Conservation (phyloP, 2,797 vertebrate genomes). For the Ptychadena robeensis region DNA sequence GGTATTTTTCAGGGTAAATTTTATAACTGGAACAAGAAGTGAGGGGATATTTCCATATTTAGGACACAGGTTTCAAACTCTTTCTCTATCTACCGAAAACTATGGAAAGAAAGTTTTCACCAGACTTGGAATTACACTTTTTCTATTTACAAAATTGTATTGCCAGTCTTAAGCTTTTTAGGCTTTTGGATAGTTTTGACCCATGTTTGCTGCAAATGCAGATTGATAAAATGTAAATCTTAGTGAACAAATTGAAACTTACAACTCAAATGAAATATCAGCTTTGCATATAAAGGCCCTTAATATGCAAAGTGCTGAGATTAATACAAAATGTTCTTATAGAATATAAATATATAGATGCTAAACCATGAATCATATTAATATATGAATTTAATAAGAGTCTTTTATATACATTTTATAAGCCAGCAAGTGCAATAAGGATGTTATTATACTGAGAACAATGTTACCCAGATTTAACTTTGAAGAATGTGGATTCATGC, state of each 20-base stretch:
- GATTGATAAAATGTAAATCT: neutral
- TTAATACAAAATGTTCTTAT: neutral
- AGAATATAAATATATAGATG: conserved; percentile 1
- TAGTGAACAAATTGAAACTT: neutral
- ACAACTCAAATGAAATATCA: no score
- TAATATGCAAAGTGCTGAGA: neutral
- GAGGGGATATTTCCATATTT: no score
- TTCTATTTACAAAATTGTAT: no score
- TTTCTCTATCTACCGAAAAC: no score
- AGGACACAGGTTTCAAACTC: no score
- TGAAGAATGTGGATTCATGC: neutral
- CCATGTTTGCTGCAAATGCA: neutral
- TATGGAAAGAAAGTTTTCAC: no score
- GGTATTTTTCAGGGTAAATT: no score
- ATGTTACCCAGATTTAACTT: neutral
- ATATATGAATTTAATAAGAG: neutral
- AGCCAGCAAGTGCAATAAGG: neutral
- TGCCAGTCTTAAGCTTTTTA: no score
- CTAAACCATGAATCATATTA: neutral
- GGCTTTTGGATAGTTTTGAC: neutral
- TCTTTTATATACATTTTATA: neutral
- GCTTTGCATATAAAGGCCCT: no score
- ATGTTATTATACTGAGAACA: neutral
- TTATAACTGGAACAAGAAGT: no score
- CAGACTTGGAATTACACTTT: no score